Conservation (phyloP, 2,888 invertebrate species). For the Orthosia gracilis region DNA sequence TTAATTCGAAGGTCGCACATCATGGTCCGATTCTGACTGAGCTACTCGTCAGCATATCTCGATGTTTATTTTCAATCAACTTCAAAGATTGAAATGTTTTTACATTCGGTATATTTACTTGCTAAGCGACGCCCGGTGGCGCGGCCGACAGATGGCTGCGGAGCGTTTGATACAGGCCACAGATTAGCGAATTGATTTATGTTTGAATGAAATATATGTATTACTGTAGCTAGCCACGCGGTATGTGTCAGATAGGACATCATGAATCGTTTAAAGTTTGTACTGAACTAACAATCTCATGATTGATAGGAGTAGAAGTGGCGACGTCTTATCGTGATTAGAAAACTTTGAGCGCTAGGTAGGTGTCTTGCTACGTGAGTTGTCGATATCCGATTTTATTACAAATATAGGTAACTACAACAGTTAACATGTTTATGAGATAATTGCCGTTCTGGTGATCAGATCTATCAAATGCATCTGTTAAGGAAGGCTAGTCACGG, state of each 20-base stretch:
- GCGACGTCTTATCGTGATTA: background rate
- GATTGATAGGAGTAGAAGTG: background rate
- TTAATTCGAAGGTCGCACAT: background rate
- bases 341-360: background rate
- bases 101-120: slow-evolving; percentile 30
- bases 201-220: background rate
- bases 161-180: background rate
- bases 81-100: slow-evolving; percentile 52
- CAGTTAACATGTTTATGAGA: too few species aligned
- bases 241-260: too few species aligned
- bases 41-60: slow-evolving; percentile 1
- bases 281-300: background rate
- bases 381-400: background rate
- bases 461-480: too few species aligned
- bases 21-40: background rate
- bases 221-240: background rate
- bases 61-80: slow-evolving; percentile 51
- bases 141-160: background rate
- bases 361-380: background rate
- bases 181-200: slow-evolving; percentile 20
- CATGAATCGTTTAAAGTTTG: background rate
- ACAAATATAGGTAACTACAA: background rate
- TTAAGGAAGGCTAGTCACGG: slow-evolving; percentile 2
- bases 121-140: slow-evolving; percentile 8
- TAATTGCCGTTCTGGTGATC: too few species aligned